phyloP scores from a whole-genome alignment of 2,797 vertebrate species.

The Acestrorhynchus altus region DNA sequence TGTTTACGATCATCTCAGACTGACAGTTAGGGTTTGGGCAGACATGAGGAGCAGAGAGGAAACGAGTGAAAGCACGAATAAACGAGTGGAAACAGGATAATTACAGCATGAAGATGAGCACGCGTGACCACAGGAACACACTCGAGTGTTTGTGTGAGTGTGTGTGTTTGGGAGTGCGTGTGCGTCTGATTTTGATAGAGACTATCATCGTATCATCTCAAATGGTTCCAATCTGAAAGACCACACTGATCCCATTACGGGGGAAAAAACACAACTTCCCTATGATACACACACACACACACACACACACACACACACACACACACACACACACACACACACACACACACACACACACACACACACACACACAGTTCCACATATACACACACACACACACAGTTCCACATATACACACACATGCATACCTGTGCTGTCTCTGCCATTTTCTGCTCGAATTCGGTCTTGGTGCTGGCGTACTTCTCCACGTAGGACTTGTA shows the following conservation, averaged over 20 bases:
- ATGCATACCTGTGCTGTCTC: constrained; percentile 91
- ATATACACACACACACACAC: constrained; percentile 35
- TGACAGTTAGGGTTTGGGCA: constrained; percentile 57
- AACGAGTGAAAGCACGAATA: constrained; percentile 64
- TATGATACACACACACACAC: constrained; percentile 60
- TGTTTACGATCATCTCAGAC: constrained; percentile 58
- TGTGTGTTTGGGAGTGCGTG: constrained; percentile 53
- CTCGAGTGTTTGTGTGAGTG: not conserved
- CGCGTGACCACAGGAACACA: constrained; percentile 59
- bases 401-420: not conserved
- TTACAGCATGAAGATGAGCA: constrained; percentile 63
- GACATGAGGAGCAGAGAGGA: constrained; percentile 50
- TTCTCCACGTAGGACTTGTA: constrained; percentile 95
- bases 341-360: constrained; percentile 29
- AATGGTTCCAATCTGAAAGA: constrained; percentile 73
- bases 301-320: constrained; percentile 21
- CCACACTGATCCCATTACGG: constrained; percentile 66
- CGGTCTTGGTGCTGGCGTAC: constrained; percentile 90
- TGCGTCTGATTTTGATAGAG: constrained; percentile 76
- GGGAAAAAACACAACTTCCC: constrained; percentile 70
- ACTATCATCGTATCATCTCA: constrained; percentile 78
- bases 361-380: constrained; percentile 17
- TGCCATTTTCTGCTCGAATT: constrained; percentile 97
- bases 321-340: constrained; percentile 45
- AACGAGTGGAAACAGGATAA: constrained; percentile 70